Conservation (phyloP, 2,888 invertebrate species). For the Hipparchia sbordonii region DNA sequence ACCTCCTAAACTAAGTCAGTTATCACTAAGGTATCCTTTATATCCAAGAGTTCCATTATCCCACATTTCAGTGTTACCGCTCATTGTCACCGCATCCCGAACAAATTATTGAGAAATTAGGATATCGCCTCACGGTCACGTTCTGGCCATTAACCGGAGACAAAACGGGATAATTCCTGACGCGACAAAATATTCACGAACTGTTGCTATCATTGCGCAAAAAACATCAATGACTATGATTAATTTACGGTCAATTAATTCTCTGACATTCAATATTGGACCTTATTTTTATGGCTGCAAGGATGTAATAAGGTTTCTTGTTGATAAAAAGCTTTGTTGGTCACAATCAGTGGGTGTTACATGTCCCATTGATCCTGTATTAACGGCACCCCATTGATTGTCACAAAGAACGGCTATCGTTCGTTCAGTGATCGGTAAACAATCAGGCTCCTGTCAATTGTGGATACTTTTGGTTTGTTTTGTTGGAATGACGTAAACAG, state of each 20-base stretch:
- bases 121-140: conserved; percentile 73
- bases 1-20: neutral
- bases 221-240: conserved; percentile 55
- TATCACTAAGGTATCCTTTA: conserved; percentile 10
- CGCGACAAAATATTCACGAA: conserved; percentile 77
- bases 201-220: conserved; percentile 79
- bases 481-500: conserved; percentile 40
- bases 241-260: conserved; percentile 39
- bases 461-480: conserved; percentile 54
- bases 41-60: conserved; percentile 33
- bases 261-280: conserved; percentile 27
- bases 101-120: conserved; percentile 75
- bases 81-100: conserved; percentile 72
- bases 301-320: conserved; percentile 14
- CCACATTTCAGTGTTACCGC: conserved; percentile 59
- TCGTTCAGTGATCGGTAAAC: conserved; percentile 73
- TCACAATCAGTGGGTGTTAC: conserved; percentile 55
- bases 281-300: conserved; percentile 19
- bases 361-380: conserved; percentile 73
- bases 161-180: conserved; percentile 79
- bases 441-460: conserved; percentile 64
- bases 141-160: conserved; percentile 78
- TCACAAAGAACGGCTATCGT: conserved; percentile 71
- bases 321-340: conserved; percentile 40
- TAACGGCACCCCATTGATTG: conserved; percentile 77